Evolutionary conservation across 1,140 invertebrate genomes (phyloP), one percentile per base, ranked within the genome.

Genomic region (Parapsyche elsis): DNA sequence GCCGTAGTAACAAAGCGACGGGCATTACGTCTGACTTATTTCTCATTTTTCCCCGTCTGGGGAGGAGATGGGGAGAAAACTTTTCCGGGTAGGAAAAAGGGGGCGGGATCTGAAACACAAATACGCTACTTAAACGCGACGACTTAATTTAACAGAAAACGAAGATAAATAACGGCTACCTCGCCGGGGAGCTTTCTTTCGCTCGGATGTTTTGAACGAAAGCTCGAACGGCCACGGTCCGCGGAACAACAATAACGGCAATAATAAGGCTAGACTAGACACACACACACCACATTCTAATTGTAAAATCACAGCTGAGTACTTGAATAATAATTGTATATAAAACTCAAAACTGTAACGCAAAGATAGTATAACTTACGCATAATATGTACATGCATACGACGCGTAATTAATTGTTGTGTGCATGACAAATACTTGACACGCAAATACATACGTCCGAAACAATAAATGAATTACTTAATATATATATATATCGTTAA

Each of bases 61-160:
- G 4, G 71, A 2, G 16, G 4, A 53, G 16, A 12, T 53, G 49
- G 49, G 49, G 49, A 12, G 24, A 26, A 67, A 67, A 67, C 19
- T 67, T 67, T 67, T 24, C 9, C 59, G 59, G 9, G 21, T 23
- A 5, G 64, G 23, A 67, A 23, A 23, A 23, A 26, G 0, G 12
- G 64, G 64, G 44, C 75, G 38, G 59, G 59, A 77, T 77, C 75
- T 24, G 57, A 77, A 77, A 77, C 21, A 64, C 75, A 77, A 77
- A 77, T 77, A 77, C 75, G 75, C 57, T 77, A 67, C 59, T 77
- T 77, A 77, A 77, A 53, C 75, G 75, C 26, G 75, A 77, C 45
- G 75, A 77, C 75, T 77, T 77, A 77, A 77, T 77, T 77, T 77
- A 77, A 77, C 75, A 77, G 75, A 77, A 77, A 77, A 77, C 75